Percentiles rank a stretch among this genome's conserved stretches.
phyloP scores from a whole-genome alignment of 2,888 invertebrate species.

The Apodemia zela region DNA sequence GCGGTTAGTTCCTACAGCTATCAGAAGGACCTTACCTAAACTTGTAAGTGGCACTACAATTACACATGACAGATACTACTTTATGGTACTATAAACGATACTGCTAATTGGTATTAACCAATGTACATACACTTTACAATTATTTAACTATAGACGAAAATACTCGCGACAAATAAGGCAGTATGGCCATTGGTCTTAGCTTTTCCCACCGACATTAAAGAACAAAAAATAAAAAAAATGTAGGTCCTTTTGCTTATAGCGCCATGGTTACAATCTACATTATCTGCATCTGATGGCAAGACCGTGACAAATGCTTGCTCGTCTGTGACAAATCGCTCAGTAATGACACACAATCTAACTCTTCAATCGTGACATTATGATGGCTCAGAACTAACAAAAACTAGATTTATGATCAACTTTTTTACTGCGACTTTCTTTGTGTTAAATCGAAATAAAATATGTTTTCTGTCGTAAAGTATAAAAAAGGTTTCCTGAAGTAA shows the following conservation, averaged over 20 bases:
- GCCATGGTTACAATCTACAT: not conserved
- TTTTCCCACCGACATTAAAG: not conserved
- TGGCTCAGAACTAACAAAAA: not conserved
- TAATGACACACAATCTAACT: conserved; percentile 2
- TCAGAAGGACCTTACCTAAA: no score
- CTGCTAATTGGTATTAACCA: no score
- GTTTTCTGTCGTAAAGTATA: no score
- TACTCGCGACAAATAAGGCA: not conserved
- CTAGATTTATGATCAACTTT: not conserved
- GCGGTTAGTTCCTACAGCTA: no score
- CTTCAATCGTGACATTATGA: conserved; percentile 5
- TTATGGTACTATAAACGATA: no score
- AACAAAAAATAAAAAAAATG: not conserved
- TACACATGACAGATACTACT: no score
- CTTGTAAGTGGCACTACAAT: no score
- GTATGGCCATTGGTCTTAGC: not conserved
- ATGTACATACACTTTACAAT: no score
- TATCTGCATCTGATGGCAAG: not conserved
- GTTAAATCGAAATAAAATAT: not conserved
- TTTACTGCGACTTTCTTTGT: not conserved
- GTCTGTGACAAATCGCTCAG: conserved; percentile 5
- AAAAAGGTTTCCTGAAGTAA: no score
- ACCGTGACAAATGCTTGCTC: conserved; percentile 2
- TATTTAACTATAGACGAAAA: no score
- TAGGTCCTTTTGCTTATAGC: not conserved